Percentiles rank a stretch among this genome's conserved stretches.
Evolutionary conservation across 2,888 invertebrate species (phyloP).

Genomic region (Heliconius sara): DNA sequence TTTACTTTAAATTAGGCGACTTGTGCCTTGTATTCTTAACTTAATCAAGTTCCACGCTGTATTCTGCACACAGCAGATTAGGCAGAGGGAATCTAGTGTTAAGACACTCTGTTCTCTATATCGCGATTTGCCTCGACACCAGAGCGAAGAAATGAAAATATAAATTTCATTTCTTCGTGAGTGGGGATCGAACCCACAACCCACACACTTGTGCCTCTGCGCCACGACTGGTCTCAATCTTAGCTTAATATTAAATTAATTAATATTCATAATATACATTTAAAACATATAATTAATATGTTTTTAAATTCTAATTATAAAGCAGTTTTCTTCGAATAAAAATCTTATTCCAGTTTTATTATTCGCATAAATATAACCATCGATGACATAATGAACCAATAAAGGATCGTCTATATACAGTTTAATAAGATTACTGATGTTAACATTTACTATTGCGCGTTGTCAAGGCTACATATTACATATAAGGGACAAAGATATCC

Average conservation of each 20-base stretch:
- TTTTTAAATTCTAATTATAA: background rate
- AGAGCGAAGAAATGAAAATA: too few relatives aligned
- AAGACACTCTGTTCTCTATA: background rate
- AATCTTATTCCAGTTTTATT: background rate
- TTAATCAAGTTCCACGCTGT: too few relatives aligned
- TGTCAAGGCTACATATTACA: slow-evolving; percentile 14
- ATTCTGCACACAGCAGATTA: too few relatives aligned
- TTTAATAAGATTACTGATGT: slow-evolving; percentile 12
- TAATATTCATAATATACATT: too few relatives aligned
- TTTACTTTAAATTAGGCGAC: background rate
- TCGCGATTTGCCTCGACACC: too few relatives aligned
- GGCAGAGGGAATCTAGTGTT: too few relatives aligned
- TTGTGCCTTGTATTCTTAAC: too few relatives aligned
- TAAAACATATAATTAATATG: background rate
- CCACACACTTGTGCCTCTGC: too few relatives aligned
- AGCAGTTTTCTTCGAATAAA: background rate
- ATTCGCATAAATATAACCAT: background rate
- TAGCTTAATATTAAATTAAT: too few relatives aligned
- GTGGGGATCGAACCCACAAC: too few relatives aligned
- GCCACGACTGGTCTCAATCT: too few relatives aligned
- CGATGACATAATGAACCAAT: background rate
- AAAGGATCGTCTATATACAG: background rate
- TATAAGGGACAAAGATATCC: slow-evolving; percentile 16
- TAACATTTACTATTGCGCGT: slow-evolving; percentile 8
- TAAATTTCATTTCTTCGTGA: too few relatives aligned